Evolutionary conservation across 92 coral and sea anemone species (phyloP).

Genomic region (Zoanthus solanderi): DNA sequence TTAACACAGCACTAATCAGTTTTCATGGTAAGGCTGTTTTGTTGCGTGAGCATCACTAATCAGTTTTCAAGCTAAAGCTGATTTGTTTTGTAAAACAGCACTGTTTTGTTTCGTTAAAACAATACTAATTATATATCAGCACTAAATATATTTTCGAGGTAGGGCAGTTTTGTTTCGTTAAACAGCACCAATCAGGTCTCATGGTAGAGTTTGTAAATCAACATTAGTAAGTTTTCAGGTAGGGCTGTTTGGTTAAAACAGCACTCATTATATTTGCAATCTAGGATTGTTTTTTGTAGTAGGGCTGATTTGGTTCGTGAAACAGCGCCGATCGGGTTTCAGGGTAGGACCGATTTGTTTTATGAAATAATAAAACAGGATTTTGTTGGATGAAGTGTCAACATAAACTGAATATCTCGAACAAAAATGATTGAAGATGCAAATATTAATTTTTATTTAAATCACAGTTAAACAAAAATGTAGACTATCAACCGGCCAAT

Average conservation of each 20-base stretch:
- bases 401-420: no score
- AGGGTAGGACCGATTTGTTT: slow-evolving; percentile 56
- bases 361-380: no score
- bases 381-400: background rate
- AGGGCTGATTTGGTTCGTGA: background rate
- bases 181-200: no score
- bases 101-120: background rate
- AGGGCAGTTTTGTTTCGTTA: no score
- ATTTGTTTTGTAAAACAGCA: background rate
- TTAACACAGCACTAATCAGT: slow-evolving; percentile 64
- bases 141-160: no score
- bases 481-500: no score
- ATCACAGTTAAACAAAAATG: no score
- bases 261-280: slow-evolving; percentile 67
- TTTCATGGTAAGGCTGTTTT: slow-evolving; percentile 66
- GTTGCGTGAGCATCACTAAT: slow-evolving; percentile 22
- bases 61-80: slow-evolving; percentile 73
- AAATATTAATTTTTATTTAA: no score
- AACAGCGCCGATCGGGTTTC: slow-evolving; percentile 70
- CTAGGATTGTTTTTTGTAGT: slow-evolving; percentile 25
- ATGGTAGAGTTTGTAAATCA: no score
- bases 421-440: no score
- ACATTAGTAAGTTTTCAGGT: no score
- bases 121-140: background rate
- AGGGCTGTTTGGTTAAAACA: slow-evolving; percentile 10